Conservation (phyloP, 1,140 invertebrate species). For the Caenorhabditis tropicalis region DNA sequence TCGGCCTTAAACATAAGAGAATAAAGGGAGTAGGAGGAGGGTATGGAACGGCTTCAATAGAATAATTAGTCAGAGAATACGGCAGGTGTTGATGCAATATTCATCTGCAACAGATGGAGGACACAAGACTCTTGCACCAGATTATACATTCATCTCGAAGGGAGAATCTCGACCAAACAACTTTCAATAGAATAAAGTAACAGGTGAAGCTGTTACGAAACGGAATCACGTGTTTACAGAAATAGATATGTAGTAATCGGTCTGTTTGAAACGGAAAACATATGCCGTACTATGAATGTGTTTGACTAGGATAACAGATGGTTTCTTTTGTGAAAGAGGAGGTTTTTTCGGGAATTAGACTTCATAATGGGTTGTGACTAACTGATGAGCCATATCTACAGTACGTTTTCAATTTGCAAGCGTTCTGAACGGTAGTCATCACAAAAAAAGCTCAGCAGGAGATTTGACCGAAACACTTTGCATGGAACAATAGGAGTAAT, state of each 20-base stretch:
- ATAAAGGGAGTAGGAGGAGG: background rate
- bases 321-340: background rate
- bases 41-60: constrained; percentile 24
- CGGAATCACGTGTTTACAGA: background rate
- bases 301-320: background rate
- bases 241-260: background rate
- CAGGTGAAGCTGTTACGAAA: background rate
- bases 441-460: too few species aligned
- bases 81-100: constrained; percentile 44
- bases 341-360: background rate
- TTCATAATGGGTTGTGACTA: too few species aligned
- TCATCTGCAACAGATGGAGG: constrained; percentile 38
- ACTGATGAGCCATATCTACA: too few species aligned
- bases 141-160: background rate
- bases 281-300: background rate
- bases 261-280: background rate
- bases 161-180: background rate
- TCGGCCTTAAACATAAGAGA: background rate
- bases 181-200: background rate
- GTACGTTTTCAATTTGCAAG: too few species aligned
- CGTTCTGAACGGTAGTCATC: too few species aligned
- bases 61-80: background rate
- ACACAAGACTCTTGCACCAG: background rate
- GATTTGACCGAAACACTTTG: too few species aligned
- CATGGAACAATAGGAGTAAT: too few species aligned